Evolutionary conservation across 2,797 vertebrate species (phyloP).

Genomic region (Erpetoichthys calabaricus): DNA sequence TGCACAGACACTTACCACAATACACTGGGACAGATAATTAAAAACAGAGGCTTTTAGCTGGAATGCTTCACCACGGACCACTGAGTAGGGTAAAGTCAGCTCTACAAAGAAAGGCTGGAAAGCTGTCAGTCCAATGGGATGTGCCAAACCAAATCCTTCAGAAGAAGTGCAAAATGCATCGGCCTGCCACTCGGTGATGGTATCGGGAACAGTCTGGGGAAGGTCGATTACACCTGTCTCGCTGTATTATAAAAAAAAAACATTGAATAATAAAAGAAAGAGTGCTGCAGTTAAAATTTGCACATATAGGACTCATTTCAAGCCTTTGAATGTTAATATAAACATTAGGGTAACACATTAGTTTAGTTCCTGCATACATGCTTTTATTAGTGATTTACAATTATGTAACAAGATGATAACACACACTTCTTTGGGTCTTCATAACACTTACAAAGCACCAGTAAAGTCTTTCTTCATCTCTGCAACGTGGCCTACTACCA

Average conservation of each 20-base stretch:
- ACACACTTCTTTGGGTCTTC: no score
- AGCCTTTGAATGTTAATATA: no score
- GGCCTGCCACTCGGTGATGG: conserved; percentile 61
- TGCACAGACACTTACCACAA: conserved; percentile 41
- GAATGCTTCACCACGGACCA: conserved; percentile 57
- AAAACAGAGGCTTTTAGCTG: conserved; percentile 46
- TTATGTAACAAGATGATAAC: no score
- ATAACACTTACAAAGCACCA: no score
- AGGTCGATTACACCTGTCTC: conserved; percentile 22
- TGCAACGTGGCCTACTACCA: no score
- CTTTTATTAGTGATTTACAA: no score
- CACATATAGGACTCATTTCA: background rate
- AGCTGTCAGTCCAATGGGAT: conserved; percentile 33
- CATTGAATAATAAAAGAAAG: background rate
- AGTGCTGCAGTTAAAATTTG: background rate
- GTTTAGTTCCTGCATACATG: no score
- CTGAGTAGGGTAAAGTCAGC: conserved; percentile 51
- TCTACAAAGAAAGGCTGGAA: conserved; percentile 67
- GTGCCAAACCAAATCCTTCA: conserved; percentile 51
- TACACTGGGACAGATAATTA: conserved; percentile 47
- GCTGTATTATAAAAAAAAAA: conserved; percentile 23
- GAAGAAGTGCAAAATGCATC: conserved; percentile 57
- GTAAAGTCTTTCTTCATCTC: no score
- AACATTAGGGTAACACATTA: no score
- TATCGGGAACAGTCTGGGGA: conserved; percentile 46